A percentile compares a stretch with the other conserved stretches of the same genome.
phyloP scores from a whole-genome alignment of 2,888 invertebrate species.

The Acrobasis suavella region DNA sequence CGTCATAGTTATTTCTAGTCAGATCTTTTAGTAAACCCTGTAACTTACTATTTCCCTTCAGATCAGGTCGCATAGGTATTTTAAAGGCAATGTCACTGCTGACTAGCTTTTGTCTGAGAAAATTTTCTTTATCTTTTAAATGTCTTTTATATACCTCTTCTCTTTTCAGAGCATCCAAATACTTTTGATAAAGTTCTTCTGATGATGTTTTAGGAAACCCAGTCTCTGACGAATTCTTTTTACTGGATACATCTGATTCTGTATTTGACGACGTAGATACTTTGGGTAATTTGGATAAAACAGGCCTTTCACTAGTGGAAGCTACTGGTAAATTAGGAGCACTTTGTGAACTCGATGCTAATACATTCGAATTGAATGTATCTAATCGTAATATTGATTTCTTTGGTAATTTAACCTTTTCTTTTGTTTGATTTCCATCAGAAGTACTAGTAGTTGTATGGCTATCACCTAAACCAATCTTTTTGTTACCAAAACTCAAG shows the following conservation, averaged over 20 bases:
- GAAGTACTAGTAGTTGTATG: conserved; percentile 69
- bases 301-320: conserved; percentile 48
- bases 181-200: conserved; percentile 68
- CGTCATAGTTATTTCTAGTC: conserved; percentile 70
- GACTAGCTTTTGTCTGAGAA: conserved; percentile 68
- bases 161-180: conserved; percentile 64
- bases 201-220: conserved; percentile 63
- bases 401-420: conserved; percentile 53
- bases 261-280: conserved; percentile 49
- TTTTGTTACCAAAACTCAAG: conserved; percentile 61
- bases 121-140: conserved; percentile 66
- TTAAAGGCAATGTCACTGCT: conserved; percentile 59
- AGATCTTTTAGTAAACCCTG: conserved; percentile 71
- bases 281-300: conserved; percentile 44
- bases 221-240: conserved; percentile 57
- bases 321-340: conserved; percentile 65
- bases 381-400: conserved; percentile 70
- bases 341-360: conserved; percentile 74
- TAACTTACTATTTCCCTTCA: conserved; percentile 51
- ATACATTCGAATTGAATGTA: conserved; percentile 60
- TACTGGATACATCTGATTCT: conserved; percentile 64
- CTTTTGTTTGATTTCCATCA: conserved; percentile 57
- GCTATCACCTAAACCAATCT: conserved; percentile 44
- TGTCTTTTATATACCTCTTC: conserved; percentile 68
- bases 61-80: conserved; percentile 40